Percentiles rank a stretch among this genome's conserved stretches.
phyloP scores from a whole-genome alignment of 1,140 invertebrate genomes.

The Papilio polyxenes region DNA sequence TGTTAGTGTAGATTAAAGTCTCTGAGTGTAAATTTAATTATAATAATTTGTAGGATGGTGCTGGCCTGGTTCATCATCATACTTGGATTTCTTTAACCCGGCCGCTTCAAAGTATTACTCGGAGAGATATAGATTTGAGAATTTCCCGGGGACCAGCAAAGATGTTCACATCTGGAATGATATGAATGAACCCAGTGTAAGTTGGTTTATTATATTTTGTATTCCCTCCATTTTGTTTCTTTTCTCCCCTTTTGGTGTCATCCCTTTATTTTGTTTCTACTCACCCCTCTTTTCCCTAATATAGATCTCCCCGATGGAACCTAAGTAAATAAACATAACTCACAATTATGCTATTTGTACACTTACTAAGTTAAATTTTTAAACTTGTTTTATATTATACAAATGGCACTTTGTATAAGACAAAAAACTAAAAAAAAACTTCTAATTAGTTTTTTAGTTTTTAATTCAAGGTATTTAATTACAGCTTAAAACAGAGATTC shows the following conservation, averaged over 20 bases:
- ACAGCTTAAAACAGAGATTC: too few species aligned
- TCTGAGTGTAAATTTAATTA: background rate
- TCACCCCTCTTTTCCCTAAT: too few species aligned
- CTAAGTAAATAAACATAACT: too few species aligned
- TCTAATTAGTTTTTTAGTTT: too few species aligned
- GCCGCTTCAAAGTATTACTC: constrained; percentile 93
- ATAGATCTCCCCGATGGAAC: too few species aligned
- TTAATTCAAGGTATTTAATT: too few species aligned
- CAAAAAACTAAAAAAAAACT: too few species aligned
- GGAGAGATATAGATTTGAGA: constrained; percentile 88
- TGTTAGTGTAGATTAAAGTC: background rate
- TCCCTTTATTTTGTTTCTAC: too few species aligned
- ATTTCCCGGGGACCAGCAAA: constrained; percentile 93
- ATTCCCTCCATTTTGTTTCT: background rate
- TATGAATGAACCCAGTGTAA: constrained; percentile 93
- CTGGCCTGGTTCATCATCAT: constrained; percentile 97
- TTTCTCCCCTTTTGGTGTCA: background rate
- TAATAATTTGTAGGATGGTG: constrained; percentile 88
- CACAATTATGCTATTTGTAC: too few species aligned
- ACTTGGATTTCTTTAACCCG: constrained; percentile 96
- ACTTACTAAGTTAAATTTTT: too few species aligned
- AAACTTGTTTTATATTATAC: too few species aligned
- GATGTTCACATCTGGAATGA: constrained; percentile 99
- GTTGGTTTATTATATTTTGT: constrained; percentile 42
- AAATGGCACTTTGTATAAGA: too few species aligned